Base-by-base conservation (phyloP, 35 echinoderm and acorn worm genomes). In the Patiria miniata region DNA sequence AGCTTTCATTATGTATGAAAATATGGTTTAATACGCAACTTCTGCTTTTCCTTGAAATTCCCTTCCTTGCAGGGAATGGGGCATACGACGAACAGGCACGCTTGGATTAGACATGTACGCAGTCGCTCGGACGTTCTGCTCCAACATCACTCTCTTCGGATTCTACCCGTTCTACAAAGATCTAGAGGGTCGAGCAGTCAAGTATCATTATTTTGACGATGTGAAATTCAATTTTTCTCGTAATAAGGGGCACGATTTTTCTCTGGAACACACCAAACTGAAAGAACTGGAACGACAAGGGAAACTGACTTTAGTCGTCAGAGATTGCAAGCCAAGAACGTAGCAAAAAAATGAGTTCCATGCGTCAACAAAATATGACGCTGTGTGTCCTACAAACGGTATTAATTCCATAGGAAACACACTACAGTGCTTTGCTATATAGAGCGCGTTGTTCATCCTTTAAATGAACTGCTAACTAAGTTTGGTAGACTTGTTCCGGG, bases 161-260 rank as follows among this genome's bases (percentile, higher is more conserved):
- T 82, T 82, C 17, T 82, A 82, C 17, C 85, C 85, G 1, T 87
- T 87, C 69, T n/a, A 78, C 42, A 47, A 19, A 18, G 85, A 87
- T 54, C 9, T 5, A 17, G 6, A 87, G 21, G 61, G 61, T 19
- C 39, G 52, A 33, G 15, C 7, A 8, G 17, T 87, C 9, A 77
- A 56, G 15, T 87, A 87, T 37, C 73, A 87, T 30, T 87, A 87
- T 79, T 87, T 77, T 57, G 76, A 82, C 3, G 50, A 57, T 26
- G 50, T 50, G 80, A 30, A 0, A n/a, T 52, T 51, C 47, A 82
- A 82, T 33, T 52, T 82, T n/a, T 23, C 4, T 33, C 3, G 2
- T 5, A 21, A 23, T 34, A 28, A 34, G 10, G 22, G 22, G 1
- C 61, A 69, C 23, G 8, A 29, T 29, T 69, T 21, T 21, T 16